phyloP scores from a whole-genome alignment of 2,888 invertebrate genomes.

The Rhamnusium bicolor region DNA sequence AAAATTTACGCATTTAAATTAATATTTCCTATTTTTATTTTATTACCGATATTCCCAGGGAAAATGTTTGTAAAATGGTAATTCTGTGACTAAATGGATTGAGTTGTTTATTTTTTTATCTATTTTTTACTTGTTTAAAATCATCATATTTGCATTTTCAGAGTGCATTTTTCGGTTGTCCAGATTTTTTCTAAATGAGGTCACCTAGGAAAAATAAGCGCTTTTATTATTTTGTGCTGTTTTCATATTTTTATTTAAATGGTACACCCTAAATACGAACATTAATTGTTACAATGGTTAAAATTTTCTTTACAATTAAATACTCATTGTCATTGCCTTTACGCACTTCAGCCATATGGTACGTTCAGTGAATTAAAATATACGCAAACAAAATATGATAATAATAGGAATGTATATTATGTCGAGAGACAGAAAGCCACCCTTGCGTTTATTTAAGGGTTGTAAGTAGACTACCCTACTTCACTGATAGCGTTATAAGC shows the following conservation, averaged over 20 bases:
- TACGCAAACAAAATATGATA: slow-evolving; percentile 11
- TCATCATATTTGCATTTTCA: not conserved
- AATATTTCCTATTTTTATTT: too few species aligned
- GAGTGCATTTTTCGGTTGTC: not conserved
- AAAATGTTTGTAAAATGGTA: too few species aligned
- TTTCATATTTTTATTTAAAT: not conserved
- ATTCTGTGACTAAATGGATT: too few species aligned
- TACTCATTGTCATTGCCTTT: not conserved
- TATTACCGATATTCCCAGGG: too few species aligned
- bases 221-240: too few species aligned
- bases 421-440: slow-evolving; percentile 16
- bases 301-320: slow-evolving; percentile 16
- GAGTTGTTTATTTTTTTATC: too few species aligned
- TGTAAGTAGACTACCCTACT: slow-evolving; percentile 17
- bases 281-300: not conserved
- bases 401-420: slow-evolving; percentile 19
- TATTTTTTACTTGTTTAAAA: too few species aligned
- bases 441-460: slow-evolving; percentile 24
- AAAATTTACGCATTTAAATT: too few species aligned
- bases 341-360: slow-evolving; percentile 13
- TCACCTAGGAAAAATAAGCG: too few species aligned
- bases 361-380: not conserved
- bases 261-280: not conserved
- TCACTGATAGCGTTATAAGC: slow-evolving; percentile 23
- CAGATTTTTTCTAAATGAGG: too few species aligned